Conservation (phyloP, 2,888 invertebrate species). For the Drosophila conformis region DNA sequence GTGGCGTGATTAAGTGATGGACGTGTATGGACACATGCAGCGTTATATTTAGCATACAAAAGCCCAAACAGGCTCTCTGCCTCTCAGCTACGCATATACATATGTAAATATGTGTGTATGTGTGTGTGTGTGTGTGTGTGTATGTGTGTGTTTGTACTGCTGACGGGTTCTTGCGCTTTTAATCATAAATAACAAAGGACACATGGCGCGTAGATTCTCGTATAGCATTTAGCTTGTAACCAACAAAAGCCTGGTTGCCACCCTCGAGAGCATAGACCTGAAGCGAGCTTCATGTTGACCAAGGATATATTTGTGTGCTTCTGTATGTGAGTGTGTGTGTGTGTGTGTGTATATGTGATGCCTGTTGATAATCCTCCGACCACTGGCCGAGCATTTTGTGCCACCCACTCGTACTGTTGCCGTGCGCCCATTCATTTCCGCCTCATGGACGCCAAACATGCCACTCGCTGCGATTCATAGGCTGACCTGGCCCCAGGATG, state of each 20-base stretch:
- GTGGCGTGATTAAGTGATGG: conserved; percentile 82
- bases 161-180: conserved; percentile 78
- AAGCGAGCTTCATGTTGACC: conserved; percentile 62
- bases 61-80: conserved; percentile 47
- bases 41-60: conserved; percentile 80
- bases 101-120: conserved; percentile 56
- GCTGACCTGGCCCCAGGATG: conserved; percentile 64
- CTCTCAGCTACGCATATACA: conserved; percentile 31
- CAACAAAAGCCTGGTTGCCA: conserved; percentile 66
- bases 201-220: conserved; percentile 74
- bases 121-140: conserved; percentile 21
- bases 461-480: conserved; percentile 65
- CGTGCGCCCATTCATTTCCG: conserved; percentile 75
- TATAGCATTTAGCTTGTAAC: conserved; percentile 73
- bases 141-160: conserved; percentile 25
- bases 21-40: conserved; percentile 81
- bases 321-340: conserved; percentile 10
- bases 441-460: conserved; percentile 81
- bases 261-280: conserved; percentile 36
- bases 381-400: conserved; percentile 39
- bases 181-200: conserved; percentile 81
- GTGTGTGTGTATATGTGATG: conserved; percentile 28
- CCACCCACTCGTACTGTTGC: conserved; percentile 44
- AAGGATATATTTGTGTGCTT: conserved; percentile 34
- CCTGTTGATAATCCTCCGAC: conserved; percentile 76